These are phyloP conservation scores for Brachystomella parvula DNA, from an alignment of 1,140 invertebrate genomes.

Conservation along the genomic window DNA sequence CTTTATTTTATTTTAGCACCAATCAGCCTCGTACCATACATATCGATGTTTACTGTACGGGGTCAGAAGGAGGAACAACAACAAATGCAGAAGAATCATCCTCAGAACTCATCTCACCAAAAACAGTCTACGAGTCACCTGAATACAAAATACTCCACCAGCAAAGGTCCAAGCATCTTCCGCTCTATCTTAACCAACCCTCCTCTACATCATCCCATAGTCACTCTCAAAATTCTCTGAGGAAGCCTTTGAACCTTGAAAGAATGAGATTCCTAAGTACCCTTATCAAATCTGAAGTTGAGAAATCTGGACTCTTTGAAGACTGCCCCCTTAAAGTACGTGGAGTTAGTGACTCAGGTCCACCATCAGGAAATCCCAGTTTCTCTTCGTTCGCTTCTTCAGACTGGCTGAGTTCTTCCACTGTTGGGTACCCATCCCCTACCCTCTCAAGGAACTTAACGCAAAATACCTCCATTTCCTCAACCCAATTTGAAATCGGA, in stretches of 20 bases:
- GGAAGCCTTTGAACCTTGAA: neutral
- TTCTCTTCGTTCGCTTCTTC: neutral
- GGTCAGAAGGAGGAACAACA: constrained; percentile 50
- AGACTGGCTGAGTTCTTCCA: neutral
- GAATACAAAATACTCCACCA: constrained; percentile 54
- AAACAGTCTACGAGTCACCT: constrained; percentile 57
- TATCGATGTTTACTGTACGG: constrained; percentile 68
- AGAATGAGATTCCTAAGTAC: neutral
- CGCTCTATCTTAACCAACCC: constrained; percentile 13
- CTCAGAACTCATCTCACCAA: constrained; percentile 46
- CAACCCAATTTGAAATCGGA: constrained; percentile 8
- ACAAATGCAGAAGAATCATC: constrained; percentile 43
- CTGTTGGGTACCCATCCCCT: constrained; percentile 14
- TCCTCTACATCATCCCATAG: no score
- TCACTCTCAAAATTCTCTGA: no score
- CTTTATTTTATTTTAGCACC: constrained; percentile 3
- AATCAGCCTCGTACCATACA: constrained; percentile 58
- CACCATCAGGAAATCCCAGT: neutral
- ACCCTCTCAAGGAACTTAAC: constrained; percentile 26
- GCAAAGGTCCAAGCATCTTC: constrained; percentile 25
- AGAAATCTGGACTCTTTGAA: neutral
- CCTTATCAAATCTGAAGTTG: neutral
- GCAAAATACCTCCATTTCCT: constrained; percentile 18
- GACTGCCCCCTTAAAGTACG: neutral
- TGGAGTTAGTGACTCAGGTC: constrained; percentile 3